Base-by-base conservation (phyloP, 2,797 vertebrate species). In the Sebastes cheni region DNA sequence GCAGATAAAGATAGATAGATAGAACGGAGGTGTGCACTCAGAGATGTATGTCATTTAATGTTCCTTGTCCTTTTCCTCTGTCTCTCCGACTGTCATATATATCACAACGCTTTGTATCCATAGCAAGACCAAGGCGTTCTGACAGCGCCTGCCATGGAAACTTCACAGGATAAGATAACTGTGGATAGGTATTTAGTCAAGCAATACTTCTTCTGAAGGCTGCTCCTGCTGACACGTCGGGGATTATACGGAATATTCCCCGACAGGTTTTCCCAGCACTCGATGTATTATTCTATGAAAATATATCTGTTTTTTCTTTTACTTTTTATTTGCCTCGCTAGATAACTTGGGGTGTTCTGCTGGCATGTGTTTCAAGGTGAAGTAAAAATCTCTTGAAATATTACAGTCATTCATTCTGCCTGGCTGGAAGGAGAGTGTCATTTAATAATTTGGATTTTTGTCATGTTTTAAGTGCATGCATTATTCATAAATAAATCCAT, bases 131-230 rank as follows among this genome's bases (percentile, higher is more conserved):
- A n/a, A 88, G 56, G 32, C 59, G 3, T 80, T 79, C 67, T 91
- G 89, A 91, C 90, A 91, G 84, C 58, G 18, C 75, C 84, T 90
- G 88, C 83, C 82, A 79, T 75, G 77, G 80, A 86, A 74, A 65
- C 85, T 81, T 88, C 80, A 72, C 62, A 76, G 73, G 82, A 30
- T 83, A 69, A 84, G 81, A 90, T 86, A 86, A 86, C 79, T 79
- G 80, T 84, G 85, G 78, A 92, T 70, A 81, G 70, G 73, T 87
- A 84, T 92, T 92, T 92, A 92, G 83, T 89, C 77, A 79, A 83
- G 85, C 80, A 80, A 27, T 55, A 12, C 80, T 39, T 86, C 78
- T 67, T 81, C 72, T 86, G 79, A 88, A 72, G 77, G 77, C 82
- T 72, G 50, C 75, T 87, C 54, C 79, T 77, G 34, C 79, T 82